Conservation (phyloP, 2,888 invertebrate genomes). For the Stenchaetothrips biformis region DNA sequence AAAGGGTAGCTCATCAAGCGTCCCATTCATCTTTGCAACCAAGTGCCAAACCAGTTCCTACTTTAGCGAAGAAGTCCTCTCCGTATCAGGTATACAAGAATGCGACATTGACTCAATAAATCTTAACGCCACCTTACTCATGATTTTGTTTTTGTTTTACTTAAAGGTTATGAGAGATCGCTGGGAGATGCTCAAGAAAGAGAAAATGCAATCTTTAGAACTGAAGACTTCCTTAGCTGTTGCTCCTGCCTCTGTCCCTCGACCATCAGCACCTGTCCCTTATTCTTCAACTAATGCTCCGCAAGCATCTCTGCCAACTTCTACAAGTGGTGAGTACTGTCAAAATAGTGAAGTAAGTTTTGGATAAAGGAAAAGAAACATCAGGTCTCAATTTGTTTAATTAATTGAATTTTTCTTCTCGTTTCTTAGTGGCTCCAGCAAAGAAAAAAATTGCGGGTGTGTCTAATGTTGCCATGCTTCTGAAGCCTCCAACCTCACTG, state of each 20-base stretch:
- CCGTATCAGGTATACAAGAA: not conserved
- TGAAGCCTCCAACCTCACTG: not conserved
- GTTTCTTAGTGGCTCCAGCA: not conserved
- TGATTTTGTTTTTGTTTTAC: not conserved
- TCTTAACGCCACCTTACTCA: not conserved
- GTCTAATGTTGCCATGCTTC: conserved; percentile 2
- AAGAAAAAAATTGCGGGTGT: conserved; percentile 9
- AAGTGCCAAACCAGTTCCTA: not conserved
- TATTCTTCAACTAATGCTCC: conserved; percentile 13
- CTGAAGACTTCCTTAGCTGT: not conserved
- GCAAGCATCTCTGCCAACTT: not conserved
- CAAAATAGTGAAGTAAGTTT: too few species aligned
- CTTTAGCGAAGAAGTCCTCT: not conserved
- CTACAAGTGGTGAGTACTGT: not conserved
- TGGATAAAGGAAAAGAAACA: too few species aligned
- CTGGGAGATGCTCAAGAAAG: not conserved
- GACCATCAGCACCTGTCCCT: not conserved
- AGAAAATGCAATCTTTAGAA: not conserved
- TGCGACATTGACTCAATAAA: not conserved
- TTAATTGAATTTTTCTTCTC: not conserved
- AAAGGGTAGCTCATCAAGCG: conserved; percentile 7
- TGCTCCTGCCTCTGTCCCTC: not conserved
- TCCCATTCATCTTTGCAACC: not conserved
- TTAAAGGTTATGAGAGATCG: not conserved
- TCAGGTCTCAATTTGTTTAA: not conserved